Base-by-base conservation (phyloP, 1,140 invertebrate genomes). In the Ceratitis capitata region DNA sequence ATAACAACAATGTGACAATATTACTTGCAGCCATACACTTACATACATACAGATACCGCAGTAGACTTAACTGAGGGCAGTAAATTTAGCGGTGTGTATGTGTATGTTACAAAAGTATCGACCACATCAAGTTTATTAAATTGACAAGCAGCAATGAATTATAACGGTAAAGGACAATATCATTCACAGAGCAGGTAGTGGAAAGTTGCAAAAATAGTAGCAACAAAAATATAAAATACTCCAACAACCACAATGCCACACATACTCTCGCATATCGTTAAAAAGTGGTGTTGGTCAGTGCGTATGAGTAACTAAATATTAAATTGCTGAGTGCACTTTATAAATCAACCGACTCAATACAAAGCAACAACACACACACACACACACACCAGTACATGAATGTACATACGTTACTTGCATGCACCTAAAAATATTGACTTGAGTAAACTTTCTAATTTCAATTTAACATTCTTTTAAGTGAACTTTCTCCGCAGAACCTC, bases 241-340 rank as follows among this genome's bases (percentile, higher is more conserved):
- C 1, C 26, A 45, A 42, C 39, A 23, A 78, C 69, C 7, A 14
- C 69, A 56, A n/a, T 56, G 53, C 53, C n/a, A 32, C 58, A 61
- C 26, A 53, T 5, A 53, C 51, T 9, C 26, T 4, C 26, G 29
- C 45, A 26, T 26, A 45, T 19, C 9, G 2, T 0, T n/a, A 47
- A 1, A 47, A 45, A 78, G 39, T 7, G 7, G 0, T 12, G 56
- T 69, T 19, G 0, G 14, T 16, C 69, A 78, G 35, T 42, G 69
- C 69, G 69, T 78, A 78, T 78, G 69, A 78, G 69, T 35, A 78
- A 78, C 39, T 42, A 19, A 19, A n/a, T 56, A 23, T 42, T 78
- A n/a, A 7, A 23, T 26, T 47, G 5, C 69, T 42, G 39, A 69
- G 61, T 69, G 32, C 61, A 69, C 14, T 35, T 39, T 14, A 35